Conservation (phyloP, 2,113 vertebrate genomes). For the Anser cygnoides region DNA sequence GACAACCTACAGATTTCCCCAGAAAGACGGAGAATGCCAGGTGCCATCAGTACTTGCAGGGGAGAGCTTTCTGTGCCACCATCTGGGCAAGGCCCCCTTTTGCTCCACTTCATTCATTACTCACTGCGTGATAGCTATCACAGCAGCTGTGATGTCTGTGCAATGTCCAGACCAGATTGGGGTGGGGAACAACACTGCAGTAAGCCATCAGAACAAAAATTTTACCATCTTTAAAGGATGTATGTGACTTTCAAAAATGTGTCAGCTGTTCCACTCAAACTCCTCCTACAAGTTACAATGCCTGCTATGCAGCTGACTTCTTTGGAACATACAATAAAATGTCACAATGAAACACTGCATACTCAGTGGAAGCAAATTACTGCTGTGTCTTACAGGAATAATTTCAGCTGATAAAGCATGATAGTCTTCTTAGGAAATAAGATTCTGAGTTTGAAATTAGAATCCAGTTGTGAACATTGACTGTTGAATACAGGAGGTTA, state of each 20-base stretch:
- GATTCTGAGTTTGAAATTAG: slow-evolving; percentile 18
- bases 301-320: background rate
- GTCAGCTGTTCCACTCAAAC: background rate
- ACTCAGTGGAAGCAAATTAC: background rate
- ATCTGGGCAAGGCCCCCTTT: slow-evolving; percentile 4
- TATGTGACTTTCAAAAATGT: slow-evolving; percentile 13
- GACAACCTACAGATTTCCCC: background rate
- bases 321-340: background rate
- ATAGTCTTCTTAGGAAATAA: background rate
- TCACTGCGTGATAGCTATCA: background rate
- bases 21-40: background rate
- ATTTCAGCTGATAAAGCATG: background rate
- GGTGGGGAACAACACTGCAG: background rate
- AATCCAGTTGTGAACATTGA: background rate
- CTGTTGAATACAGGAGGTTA: slow-evolving; percentile 23
- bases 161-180: background rate
- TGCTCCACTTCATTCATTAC: background rate
- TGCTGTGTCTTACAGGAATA: background rate
- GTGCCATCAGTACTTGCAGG: rapidly evolving
- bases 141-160: slow-evolving; percentile 18
- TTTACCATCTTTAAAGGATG: background rate
- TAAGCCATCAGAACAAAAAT: background rate
- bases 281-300: background rate
- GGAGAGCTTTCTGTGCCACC: slow-evolving; percentile 2
- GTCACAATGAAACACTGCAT: background rate